Evolutionary conservation across 1,140 invertebrate genomes (phyloP).

Genomic region (Littorina saxatilis): DNA sequence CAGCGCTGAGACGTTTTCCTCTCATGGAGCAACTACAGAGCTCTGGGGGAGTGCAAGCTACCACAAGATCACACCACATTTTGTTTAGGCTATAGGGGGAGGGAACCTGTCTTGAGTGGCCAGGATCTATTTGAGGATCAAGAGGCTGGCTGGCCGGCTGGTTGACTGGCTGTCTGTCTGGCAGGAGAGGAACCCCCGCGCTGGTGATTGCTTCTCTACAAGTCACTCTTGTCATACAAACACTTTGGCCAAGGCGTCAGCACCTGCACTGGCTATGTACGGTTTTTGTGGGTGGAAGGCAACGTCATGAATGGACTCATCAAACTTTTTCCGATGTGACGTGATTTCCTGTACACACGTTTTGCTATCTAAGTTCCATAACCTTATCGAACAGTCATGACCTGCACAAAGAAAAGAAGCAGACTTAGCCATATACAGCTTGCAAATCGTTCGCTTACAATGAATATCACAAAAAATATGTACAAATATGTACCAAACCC

Average conservation of each 20-base stretch:
- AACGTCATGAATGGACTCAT: slow-evolving; percentile 99
- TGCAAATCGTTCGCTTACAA: no score
- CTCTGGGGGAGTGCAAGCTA: no score
- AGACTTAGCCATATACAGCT: no score
- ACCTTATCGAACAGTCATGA: slow-evolving; percentile 98
- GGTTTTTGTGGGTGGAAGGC: slow-evolving; percentile 99
- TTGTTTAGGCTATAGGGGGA: no score
- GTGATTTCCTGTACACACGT: slow-evolving; percentile 99
- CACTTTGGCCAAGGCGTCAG: slow-evolving; percentile 98
- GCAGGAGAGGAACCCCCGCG: background rate
- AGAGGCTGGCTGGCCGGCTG: background rate
- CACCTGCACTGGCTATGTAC: slow-evolving; percentile 98
- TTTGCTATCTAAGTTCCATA: slow-evolving; percentile 99
- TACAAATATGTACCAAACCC: no score
- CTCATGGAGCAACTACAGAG: no score
- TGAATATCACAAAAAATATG: no score
- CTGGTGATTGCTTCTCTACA: slow-evolving; percentile 26
- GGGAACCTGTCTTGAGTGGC: no score
- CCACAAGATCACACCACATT: no score
- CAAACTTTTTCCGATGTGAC: slow-evolving; percentile 99
- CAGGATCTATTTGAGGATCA: no score
- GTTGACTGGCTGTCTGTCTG: background rate
- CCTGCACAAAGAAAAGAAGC: slow-evolving; percentile 77
- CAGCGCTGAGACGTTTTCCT: no score
- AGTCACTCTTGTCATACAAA: slow-evolving; percentile 78